phyloP scores from a whole-genome alignment of 2,113 vertebrate species.

The Prionailurus viverrinus region DNA sequence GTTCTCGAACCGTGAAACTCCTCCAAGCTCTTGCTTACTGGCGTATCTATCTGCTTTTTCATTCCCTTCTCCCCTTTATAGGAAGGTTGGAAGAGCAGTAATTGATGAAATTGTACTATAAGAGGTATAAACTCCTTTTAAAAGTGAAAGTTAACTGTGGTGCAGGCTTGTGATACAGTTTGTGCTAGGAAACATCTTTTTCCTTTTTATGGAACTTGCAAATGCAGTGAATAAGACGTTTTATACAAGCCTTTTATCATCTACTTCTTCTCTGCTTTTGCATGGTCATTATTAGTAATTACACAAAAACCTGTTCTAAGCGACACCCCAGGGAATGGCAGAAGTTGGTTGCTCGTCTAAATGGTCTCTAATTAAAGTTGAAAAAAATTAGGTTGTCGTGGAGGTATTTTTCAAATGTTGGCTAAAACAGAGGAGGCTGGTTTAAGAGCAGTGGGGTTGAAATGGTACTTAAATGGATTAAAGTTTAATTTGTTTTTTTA shows the following conservation, averaged over 20 bases:
- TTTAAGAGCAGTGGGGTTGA: background rate
- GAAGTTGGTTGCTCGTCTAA: slow-evolving; percentile 44
- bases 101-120: background rate
- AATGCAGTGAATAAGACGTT: background rate
- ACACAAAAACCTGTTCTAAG: slow-evolving; percentile 36
- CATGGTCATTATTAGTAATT: slow-evolving; percentile 52
- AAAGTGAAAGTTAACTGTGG: background rate
- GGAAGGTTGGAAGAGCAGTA: background rate
- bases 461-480: background rate
- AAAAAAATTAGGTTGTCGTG: background rate
- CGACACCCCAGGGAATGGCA: slow-evolving; percentile 4
- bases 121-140: background rate
- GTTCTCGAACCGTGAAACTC: background rate
- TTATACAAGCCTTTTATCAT: background rate
- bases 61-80: background rate
- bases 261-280: background rate
- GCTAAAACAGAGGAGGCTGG: slow-evolving; percentile 10
- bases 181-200: background rate
- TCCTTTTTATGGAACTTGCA: background rate
- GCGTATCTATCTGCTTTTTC: background rate
- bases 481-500: background rate
- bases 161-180: background rate
- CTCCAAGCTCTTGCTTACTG: background rate
- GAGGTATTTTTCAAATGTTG: background rate
- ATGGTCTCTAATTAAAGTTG: slow-evolving; percentile 67